phyloP scores from a whole-genome alignment of 2,888 invertebrate genomes.

The Horisme vitalbata region DNA sequence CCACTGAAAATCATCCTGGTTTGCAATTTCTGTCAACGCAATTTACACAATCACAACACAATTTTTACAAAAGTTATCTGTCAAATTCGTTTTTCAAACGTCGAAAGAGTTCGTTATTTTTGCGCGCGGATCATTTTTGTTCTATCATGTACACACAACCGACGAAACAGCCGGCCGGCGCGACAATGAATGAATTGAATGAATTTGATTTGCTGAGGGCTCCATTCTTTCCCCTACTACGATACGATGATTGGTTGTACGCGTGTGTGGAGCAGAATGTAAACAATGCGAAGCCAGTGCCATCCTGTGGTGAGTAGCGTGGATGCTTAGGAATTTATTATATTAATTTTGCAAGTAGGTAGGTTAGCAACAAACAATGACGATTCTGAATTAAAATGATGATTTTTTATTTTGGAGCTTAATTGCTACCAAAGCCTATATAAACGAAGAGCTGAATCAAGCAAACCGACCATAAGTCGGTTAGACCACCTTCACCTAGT shows the following conservation, averaged over 20 bases:
- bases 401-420: too few species aligned
- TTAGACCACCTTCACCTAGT: too few species aligned
- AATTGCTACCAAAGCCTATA: too few species aligned
- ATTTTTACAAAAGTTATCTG: slow-evolving; percentile 41
- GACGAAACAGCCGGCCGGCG: slow-evolving; percentile 58
- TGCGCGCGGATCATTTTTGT: slow-evolving; percentile 53
- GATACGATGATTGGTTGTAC: slow-evolving; percentile 27
- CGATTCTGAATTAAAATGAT: too few species aligned
- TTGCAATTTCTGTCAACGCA: too few species aligned
- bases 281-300: slow-evolving; percentile 27
- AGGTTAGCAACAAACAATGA: too few species aligned
- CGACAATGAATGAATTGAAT: slow-evolving; percentile 67
- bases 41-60: too few species aligned
- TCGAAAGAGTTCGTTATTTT: slow-evolving; percentile 72
- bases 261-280: slow-evolving; percentile 25
- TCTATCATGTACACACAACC: slow-evolving; percentile 26
- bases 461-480: too few species aligned
- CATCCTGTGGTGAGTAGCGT: slow-evolving; percentile 28
- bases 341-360: too few species aligned
- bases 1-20: slow-evolving; percentile 42
- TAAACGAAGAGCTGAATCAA: too few species aligned
- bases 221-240: slow-evolving; percentile 48
- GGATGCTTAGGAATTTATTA: too few species aligned
- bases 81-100: slow-evolving; percentile 66
- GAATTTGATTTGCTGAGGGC: slow-evolving; percentile 48